These are phyloP conservation scores for Sitta europaea DNA, from an alignment of 2,113 vertebrate genomes.

Conservation along the genomic window DNA sequence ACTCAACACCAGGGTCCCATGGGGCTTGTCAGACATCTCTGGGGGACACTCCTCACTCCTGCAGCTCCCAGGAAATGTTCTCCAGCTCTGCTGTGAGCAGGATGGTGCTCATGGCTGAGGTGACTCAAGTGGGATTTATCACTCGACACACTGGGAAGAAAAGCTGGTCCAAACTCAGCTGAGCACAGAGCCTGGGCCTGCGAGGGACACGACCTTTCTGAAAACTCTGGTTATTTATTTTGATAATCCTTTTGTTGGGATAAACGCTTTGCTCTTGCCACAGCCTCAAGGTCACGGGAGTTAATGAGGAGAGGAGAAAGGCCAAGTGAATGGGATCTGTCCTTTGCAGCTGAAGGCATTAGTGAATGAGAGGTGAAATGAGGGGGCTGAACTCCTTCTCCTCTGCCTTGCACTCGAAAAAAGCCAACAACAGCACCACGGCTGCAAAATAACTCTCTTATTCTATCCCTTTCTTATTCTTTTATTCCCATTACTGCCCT, in stretches of 20 bases:
- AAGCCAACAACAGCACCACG: background rate
- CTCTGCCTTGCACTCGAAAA: background rate
- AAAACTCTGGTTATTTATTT: conserved; percentile 62
- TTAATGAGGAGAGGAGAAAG: conserved; percentile 62
- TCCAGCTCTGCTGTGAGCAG: background rate
- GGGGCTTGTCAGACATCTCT: background rate
- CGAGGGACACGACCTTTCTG: conserved; percentile 32
- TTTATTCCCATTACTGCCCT: background rate
- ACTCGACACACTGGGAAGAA: accelerated
- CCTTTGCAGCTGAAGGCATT: conserved; percentile 1
- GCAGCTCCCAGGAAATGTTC: background rate
- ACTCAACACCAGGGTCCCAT: accelerated
- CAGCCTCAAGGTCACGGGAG: conserved; percentile 26
- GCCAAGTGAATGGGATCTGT: conserved; percentile 37
- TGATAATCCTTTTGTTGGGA: conserved; percentile 58
- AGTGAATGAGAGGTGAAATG: conserved; percentile 29
- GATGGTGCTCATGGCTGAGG: background rate
- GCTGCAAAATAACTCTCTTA: background rate
- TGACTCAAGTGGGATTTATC: background rate
- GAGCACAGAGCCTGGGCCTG: background rate
- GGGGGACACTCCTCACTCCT: background rate
- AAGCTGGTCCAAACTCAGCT: background rate
- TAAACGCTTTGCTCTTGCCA: conserved; percentile 40
- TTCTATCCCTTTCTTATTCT: background rate
- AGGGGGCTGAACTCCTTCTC: background rate